Evolutionary conservation across 2,888 invertebrate species (phyloP), one percentile per base, ranked within the genome.

Genomic region (Archips crataeganus): DNA sequence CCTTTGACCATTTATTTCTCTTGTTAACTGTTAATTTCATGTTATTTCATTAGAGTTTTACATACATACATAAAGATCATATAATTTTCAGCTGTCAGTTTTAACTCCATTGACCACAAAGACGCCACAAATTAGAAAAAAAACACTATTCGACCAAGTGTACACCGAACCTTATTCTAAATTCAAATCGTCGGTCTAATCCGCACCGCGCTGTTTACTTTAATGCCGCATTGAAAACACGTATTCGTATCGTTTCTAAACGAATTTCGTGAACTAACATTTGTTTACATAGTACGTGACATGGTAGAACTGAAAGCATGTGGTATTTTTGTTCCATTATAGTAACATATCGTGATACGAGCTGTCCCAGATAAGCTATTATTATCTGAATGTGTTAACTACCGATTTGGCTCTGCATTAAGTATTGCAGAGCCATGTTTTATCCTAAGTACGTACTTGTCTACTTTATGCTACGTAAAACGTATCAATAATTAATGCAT

Each of bases 221-320:
- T 66, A 65, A 67, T 47, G 67, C 67, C 61, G 54, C 70, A 47
- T 13, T 62, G 32, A 23, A 71, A 47, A 45, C 39, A 45, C 39
- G 64, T 54, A 72, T 67, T 47, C 54, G 45, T 62, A 62, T 62
- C 61, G 47, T 67, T 57, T 67, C 42, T 60, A 71, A 71, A 62
- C 67, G 45, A 45, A 54, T 62, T 72, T 67, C 36, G 36, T 45
- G 62, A 9, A 63, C 63, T 42, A 45, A 47, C 47, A 42, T 54
- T 39, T 71, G 64, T 67, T 67, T 67, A 67, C 71, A 49, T 59
- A 71, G 59, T 67, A 6, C 57, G 10, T 60, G 65, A 66, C 49
- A 60, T 49, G 42, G 51, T 42, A 51, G 45, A 61, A 61, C 39
- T 51, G 66, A 66, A 51, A 60, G 36, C 47, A 15, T 68, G 64